Percentiles rank a stretch among this genome's conserved stretches.
These are phyloP conservation scores for Anolis carolinensis DNA, from an alignment of 2,113 vertebrate species.

Conservation along the genomic window DNA sequence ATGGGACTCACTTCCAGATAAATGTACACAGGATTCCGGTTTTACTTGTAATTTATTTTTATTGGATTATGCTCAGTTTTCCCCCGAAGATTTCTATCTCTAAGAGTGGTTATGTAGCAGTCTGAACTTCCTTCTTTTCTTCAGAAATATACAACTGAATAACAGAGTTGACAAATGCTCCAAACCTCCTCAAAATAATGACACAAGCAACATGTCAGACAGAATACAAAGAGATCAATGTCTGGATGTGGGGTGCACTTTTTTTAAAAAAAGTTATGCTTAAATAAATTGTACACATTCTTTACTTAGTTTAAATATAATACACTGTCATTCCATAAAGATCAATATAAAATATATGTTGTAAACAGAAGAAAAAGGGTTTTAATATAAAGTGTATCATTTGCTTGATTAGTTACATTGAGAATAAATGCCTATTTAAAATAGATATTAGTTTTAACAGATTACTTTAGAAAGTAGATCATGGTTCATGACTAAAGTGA, in stretches of 20 bases:
- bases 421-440: not conserved
- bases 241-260: not conserved
- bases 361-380: slow-evolving; percentile 24
- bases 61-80: not conserved
- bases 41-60: not conserved
- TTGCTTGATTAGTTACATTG: slow-evolving; percentile 44
- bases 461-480: slow-evolving; percentile 9
- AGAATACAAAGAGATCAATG: not conserved
- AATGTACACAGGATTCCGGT: not conserved
- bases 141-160: not conserved
- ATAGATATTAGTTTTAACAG: slow-evolving; percentile 50
- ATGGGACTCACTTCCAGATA: not conserved
- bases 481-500: slow-evolving; percentile 44
- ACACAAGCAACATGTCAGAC: not conserved
- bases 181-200: not conserved
- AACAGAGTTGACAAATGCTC: not conserved
- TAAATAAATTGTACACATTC: slow-evolving; percentile 39
- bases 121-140: accelerated
- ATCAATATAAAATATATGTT: slow-evolving; percentile 17
- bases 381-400: slow-evolving; percentile 43
- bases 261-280: not conserved
- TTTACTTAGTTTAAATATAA: slow-evolving; percentile 21
- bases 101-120: accelerated
- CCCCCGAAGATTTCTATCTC: not conserved
- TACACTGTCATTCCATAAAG: slow-evolving; percentile 26